phyloP scores from a whole-genome alignment of 2,113 vertebrate genomes.

The Antechinus flavipes region DNA sequence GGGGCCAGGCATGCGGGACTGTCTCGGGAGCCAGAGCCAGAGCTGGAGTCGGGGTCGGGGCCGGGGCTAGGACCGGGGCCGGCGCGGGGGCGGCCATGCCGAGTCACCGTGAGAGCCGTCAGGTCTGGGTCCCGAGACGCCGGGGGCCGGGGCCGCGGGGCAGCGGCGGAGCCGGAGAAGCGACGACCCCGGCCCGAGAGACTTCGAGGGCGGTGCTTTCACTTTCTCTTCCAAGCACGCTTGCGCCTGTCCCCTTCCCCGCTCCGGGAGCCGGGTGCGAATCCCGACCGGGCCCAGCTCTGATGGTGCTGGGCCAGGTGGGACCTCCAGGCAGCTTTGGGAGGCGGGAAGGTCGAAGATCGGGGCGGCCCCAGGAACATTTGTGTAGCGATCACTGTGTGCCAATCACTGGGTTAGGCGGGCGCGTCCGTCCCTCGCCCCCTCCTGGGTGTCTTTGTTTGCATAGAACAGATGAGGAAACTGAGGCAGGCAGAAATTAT shows the following conservation, averaged over 20 bases:
- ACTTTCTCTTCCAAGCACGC: background rate
- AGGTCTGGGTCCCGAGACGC: rapidly evolving
- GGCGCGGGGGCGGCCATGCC: background rate
- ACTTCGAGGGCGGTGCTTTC: background rate
- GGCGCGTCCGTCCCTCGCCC: too few species aligned
- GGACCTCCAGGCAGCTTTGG: background rate
- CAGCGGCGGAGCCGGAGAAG: slow-evolving; percentile 46
- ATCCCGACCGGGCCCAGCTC: background rate
- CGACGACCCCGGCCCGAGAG: too few species aligned
- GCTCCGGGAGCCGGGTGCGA: background rate
- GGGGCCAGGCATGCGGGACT: rapidly evolving
- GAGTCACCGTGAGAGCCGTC: background rate
- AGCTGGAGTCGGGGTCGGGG: rapidly evolving
- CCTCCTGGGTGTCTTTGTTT: too few species aligned
- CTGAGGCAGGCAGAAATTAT: background rate
- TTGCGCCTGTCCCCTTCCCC: too few species aligned
- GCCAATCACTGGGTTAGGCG: too few species aligned
- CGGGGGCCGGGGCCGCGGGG: rapidly evolving
- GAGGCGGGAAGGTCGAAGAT: too few species aligned
- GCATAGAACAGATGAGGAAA: background rate
- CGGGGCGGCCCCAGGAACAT: too few species aligned
- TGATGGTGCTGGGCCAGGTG: background rate
- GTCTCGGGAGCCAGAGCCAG: background rate
- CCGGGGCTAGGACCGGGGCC: rapidly evolving
- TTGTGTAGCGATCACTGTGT: too few species aligned